Percentiles rank a stretch among this genome's conserved stretches.
Conservation (phyloP, 2,797 vertebrate species). For the Cuculus canorus region DNA sequence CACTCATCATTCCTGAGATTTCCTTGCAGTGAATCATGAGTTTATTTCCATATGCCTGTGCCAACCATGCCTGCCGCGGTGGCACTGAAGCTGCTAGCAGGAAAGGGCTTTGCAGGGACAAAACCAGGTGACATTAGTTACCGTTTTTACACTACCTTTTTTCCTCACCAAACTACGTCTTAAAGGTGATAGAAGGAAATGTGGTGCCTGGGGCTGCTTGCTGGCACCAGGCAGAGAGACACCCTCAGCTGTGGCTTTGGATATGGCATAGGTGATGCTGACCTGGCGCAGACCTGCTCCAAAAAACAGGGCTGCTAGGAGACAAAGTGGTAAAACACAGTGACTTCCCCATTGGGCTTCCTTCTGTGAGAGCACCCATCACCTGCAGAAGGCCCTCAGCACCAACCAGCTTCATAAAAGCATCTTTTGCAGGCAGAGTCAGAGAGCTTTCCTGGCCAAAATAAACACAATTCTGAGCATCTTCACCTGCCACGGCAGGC, state of each 20-base stretch:
- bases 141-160: neutral
- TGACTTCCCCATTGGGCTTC: neutral
- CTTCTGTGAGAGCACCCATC: neutral
- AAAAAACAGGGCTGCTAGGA: neutral
- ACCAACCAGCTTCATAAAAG: neutral
- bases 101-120: accelerated
- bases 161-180: neutral
- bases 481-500: neutral
- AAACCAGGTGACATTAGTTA: neutral
- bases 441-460: neutral
- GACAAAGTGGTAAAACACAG: neutral
- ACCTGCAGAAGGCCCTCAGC: neutral
- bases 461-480: neutral
- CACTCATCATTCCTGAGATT: neutral
- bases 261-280: neutral
- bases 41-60: neutral
- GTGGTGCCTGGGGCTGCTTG: neutral
- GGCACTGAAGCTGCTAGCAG: neutral
- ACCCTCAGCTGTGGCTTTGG: neutral
- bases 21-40: neutral
- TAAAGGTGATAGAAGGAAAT: neutral
- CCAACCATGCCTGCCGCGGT: neutral
- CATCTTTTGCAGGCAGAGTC: neutral
- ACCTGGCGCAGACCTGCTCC: neutral
- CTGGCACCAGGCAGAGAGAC: neutral